Conservation (phyloP, 1,140 invertebrate species). For the Nasonia giraulti region DNA sequence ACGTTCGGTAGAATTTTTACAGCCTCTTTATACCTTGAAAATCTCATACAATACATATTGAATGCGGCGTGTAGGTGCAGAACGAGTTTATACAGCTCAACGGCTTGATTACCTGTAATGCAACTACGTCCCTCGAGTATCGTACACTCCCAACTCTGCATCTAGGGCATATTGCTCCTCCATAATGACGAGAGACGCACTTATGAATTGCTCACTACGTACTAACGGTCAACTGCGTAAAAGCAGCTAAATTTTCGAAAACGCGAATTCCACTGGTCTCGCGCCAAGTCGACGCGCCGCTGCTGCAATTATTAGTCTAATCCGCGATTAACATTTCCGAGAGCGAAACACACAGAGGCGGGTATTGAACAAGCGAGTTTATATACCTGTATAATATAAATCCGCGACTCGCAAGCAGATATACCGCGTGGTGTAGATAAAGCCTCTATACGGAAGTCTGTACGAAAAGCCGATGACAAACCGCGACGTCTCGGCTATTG, state of each 20-base stretch:
- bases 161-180: background rate
- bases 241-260: background rate
- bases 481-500: background rate
- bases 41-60: no score
- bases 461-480: background rate
- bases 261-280: background rate
- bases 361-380: background rate
- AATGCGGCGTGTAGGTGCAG: no score
- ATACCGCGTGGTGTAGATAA: no score
- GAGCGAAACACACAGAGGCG: background rate
- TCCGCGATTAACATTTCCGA: background rate
- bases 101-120: slow-evolving; percentile 66
- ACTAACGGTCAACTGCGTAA: no score
- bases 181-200: no score
- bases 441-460: background rate
- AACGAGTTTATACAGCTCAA: slow-evolving; percentile 55
- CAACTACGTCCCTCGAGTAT: slow-evolving; percentile 63
- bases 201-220: no score
- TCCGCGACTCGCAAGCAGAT: background rate
- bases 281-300: no score
- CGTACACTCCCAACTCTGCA: slow-evolving; percentile 55
- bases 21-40: no score
- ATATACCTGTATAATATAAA: background rate
- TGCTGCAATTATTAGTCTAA: background rate
- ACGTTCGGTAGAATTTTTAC: no score